Evolutionary conservation across 2,797 vertebrate genomes (phyloP).

Genomic region (Gymnothorax reevesii): DNA sequence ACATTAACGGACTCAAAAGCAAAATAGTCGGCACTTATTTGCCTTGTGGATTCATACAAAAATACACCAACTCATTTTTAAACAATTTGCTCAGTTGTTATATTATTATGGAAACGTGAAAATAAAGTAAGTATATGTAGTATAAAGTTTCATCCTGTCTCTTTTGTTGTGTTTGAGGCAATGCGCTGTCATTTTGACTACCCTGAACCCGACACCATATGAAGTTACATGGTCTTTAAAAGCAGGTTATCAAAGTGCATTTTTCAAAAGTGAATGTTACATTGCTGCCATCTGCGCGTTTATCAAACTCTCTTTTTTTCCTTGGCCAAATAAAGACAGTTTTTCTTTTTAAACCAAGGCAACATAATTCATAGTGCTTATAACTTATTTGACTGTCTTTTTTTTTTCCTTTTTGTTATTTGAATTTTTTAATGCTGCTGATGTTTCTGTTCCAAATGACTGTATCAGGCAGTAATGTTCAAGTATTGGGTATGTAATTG

Average conservation of each 20-base stretch:
- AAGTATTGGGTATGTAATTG: slow-evolving; percentile 74
- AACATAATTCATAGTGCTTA: neutral
- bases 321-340: neutral
- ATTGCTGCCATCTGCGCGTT: neutral
- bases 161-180: neutral
- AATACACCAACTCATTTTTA: no score
- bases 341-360: neutral
- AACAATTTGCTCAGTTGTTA: no score
- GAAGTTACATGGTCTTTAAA: neutral
- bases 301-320: neutral
- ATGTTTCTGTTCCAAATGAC: slow-evolving; percentile 51
- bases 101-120: no score
- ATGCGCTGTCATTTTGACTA: neutral
- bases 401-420: slow-evolving; percentile 37
- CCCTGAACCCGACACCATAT: neutral
- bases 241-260: neutral
- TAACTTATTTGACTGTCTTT: neutral
- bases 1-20: no score
- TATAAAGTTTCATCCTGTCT: neutral
- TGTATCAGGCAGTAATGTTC: slow-evolving; percentile 69
- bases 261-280: neutral
- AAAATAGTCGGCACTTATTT: no score
- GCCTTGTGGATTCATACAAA: no score
- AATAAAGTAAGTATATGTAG: no score
- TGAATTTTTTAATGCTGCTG: slow-evolving; percentile 55